Conservation (phyloP, 1,140 invertebrate species). For the Zaprionus tsacasi region DNA sequence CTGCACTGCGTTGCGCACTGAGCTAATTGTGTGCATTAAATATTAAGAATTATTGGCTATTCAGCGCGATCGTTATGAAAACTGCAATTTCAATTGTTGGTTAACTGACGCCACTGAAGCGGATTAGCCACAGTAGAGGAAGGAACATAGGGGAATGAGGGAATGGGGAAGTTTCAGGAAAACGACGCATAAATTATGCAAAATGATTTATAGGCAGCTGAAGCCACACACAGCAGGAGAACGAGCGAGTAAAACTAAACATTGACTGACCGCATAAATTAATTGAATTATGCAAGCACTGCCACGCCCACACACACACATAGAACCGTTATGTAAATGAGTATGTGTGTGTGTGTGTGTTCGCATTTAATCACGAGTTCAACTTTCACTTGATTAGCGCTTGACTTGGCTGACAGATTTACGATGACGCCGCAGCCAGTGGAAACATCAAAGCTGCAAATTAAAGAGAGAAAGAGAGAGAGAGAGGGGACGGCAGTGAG, state of each 20-base stretch:
- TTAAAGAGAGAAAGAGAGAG: background rate
- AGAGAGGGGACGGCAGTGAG: background rate
- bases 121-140: background rate
- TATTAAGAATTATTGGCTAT: conserved; percentile 69
- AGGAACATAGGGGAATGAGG: background rate
- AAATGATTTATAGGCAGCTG: conserved; percentile 74
- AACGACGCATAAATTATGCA: conserved; percentile 74
- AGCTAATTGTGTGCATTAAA: conserved; percentile 70
- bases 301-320: background rate
- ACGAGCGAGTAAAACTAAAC: conserved; percentile 63
- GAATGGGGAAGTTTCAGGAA: background rate
- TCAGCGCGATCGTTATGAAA: conserved; percentile 15
- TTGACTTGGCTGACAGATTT: conserved; percentile 63
- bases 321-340: background rate
- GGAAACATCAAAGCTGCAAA: conserved; percentile 12
- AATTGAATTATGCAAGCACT: conserved; percentile 74
- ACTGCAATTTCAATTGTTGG: conserved; percentile 52
- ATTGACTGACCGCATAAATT: conserved; percentile 78
- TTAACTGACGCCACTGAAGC: background rate
- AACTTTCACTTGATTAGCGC: conserved; percentile 74
- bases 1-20: conserved; percentile 14
- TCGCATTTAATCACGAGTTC: conserved; percentile 58
- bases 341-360: conserved; percentile 30
- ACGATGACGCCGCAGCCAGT: conserved; percentile 25
- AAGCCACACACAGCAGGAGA: conserved; percentile 43